Evolutionary conservation across 2,113 vertebrate species (phyloP).

Genomic region (Ictalurus punctatus): DNA sequence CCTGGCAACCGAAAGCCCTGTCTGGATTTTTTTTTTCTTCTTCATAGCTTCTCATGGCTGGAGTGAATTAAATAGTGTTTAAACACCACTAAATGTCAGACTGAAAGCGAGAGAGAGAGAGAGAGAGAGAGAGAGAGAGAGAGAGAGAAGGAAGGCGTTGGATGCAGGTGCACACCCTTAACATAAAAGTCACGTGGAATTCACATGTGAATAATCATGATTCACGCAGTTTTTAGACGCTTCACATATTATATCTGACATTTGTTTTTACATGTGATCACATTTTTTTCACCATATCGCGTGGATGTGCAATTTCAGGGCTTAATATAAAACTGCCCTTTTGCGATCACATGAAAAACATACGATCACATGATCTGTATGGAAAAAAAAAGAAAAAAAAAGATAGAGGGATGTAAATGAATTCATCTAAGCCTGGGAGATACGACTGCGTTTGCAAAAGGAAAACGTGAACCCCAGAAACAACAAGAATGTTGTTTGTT

Average conservation of each 20-base stretch:
- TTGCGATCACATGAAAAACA: background rate
- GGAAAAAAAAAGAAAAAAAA: background rate
- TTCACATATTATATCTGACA: background rate
- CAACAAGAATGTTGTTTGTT: constrained; percentile 34
- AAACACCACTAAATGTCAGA: constrained; percentile 50
- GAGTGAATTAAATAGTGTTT: constrained; percentile 46
- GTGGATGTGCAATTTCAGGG: background rate
- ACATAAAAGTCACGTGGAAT: background rate
- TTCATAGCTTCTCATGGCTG: background rate
- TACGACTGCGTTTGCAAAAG: background rate
- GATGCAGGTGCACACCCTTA: background rate
- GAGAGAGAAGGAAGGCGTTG: background rate
- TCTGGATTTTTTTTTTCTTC: constrained; percentile 48
- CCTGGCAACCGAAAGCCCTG: constrained; percentile 60
- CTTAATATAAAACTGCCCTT: background rate
- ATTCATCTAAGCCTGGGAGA: background rate
- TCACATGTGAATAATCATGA: background rate
- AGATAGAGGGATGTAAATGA: background rate
- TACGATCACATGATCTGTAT: background rate
- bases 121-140: background rate
- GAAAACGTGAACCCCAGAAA: background rate
- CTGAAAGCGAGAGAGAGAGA: no score
- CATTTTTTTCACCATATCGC: background rate
- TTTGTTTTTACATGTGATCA: background rate
- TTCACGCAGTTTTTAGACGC: background rate